Percentiles rank a stretch among this genome's conserved stretches.
Evolutionary conservation across 1,140 invertebrate genomes (phyloP).

Genomic region (Dysdera silvatica): DNA sequence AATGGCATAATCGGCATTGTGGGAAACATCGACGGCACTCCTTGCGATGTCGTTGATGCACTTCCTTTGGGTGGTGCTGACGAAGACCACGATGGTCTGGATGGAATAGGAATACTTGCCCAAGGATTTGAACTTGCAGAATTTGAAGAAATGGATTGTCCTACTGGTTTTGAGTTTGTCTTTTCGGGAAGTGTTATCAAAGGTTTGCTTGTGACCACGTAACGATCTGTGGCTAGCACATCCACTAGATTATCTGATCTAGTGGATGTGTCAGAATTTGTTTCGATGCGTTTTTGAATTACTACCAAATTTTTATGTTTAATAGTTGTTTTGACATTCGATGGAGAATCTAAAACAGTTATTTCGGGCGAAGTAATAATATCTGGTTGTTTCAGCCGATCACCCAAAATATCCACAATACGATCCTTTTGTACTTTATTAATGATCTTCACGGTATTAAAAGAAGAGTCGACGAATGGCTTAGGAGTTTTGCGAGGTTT

Average conservation of each 20-base stretch:
- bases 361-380: constrained; percentile 13
- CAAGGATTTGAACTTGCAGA: constrained; percentile 20
- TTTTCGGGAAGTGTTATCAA: background rate
- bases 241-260: background rate
- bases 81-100: constrained; percentile 16
- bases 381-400: constrained; percentile 11
- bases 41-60: background rate
- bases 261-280: too few relatives aligned
- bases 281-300: constrained; percentile 13
- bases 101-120: constrained; percentile 24
- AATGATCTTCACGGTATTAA: too few relatives aligned
- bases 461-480: too few relatives aligned
- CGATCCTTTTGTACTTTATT: too few relatives aligned
- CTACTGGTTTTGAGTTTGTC: too few relatives aligned
- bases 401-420: constrained; percentile 25
- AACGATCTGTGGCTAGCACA: background rate
- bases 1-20: constrained; percentile 27
- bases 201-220: background rate
- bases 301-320: constrained; percentile 23
- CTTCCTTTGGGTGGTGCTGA: constrained; percentile 10
- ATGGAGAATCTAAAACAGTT: constrained; percentile 8
- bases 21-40: constrained; percentile 15
- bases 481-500: too few relatives aligned
- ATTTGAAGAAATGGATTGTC: constrained; percentile 21
- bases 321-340: constrained; percentile 9